Evolutionary conservation across 2,888 invertebrate species (phyloP), one percentile per base, ranked within the genome.

Genomic region (Emmelina monodactyla): DNA sequence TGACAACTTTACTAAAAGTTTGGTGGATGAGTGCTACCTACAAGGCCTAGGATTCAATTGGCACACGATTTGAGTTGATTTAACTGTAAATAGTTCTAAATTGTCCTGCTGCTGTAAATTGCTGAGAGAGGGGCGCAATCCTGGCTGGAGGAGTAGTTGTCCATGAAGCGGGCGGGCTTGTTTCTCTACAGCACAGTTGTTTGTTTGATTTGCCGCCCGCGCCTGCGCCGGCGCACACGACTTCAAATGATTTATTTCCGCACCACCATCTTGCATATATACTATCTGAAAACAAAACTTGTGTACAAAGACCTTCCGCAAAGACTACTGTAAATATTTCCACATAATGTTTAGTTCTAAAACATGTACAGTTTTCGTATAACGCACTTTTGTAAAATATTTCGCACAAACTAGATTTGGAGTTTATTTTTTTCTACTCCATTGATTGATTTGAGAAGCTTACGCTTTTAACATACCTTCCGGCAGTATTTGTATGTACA

Each of bases 151-250:
- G 76, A 75, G 80, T 78, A 75, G 76, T 80, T 68, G 71, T 71
- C 71, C 67, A 68, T 78, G 62, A 72, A 69, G 62, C 66, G 63
- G 62, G 39, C 46, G 46, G 44, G 85, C 85, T 85, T 85, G 79
- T 84, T 85, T 82, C 82, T 83, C 84, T 83, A 78, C 84, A 85
- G 86, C 85, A 86, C 87, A 82, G 81, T 86, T n/a, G n/a, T n/a
- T 86, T 83, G 75, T 85, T 86, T 86, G 67, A 84, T 85, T 86
- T 86, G 86, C 86, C 69, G 80, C 76, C 71, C 66, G 62, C 72
- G 75, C 68, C 73, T 72, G 67, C 72, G 72, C 71, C 62, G 19
- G n/a, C n/a, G 76, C 78, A 75, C 76, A 62, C 50, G 62, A 63
- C 78, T 75, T 73, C 71, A 67, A 76, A 67, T 67, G 55, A 68